phyloP scores from a whole-genome alignment of 2,113 vertebrate species.

The Ascaphus truei region DNA sequence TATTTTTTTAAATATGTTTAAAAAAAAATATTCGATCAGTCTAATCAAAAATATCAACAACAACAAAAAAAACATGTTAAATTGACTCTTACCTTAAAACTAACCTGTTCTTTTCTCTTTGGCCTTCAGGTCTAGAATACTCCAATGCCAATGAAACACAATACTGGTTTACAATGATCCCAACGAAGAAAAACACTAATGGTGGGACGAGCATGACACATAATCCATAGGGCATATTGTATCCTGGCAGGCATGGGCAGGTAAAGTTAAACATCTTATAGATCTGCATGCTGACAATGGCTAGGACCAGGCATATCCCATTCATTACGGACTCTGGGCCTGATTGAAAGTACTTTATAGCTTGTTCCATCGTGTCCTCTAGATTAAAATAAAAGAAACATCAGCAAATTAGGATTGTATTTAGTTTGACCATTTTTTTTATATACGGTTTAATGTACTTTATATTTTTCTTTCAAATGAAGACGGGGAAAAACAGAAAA shows the following conservation, averaged over 20 bases:
- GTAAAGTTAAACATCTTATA: conserved; percentile 1
- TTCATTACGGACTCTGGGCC: not conserved
- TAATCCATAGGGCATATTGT: not conserved
- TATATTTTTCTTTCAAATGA: no score
- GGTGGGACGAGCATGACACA: not conserved
- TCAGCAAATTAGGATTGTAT: no score
- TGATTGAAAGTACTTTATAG: not conserved
- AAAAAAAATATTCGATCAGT: no score
- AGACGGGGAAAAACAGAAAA: no score
- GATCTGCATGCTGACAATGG: not conserved
- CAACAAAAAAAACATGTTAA: no score
- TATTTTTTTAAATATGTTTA: no score
- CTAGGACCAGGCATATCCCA: not conserved
- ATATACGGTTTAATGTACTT: no score
- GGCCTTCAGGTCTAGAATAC: conserved; percentile 1
- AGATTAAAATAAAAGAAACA: not conserved
- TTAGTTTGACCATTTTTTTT: no score
- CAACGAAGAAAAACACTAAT: conserved; percentile 8
- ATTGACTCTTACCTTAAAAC: not conserved
- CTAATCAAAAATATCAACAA: no score
- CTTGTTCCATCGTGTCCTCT: conserved; percentile 1
- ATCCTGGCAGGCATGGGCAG: conserved; percentile 12
- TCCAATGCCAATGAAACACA: not conserved
- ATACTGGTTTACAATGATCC: not conserved
- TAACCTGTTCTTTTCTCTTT: not conserved